Evolutionary conservation across 2,113 vertebrate species (phyloP).

Genomic region (Cygnus atratus): DNA sequence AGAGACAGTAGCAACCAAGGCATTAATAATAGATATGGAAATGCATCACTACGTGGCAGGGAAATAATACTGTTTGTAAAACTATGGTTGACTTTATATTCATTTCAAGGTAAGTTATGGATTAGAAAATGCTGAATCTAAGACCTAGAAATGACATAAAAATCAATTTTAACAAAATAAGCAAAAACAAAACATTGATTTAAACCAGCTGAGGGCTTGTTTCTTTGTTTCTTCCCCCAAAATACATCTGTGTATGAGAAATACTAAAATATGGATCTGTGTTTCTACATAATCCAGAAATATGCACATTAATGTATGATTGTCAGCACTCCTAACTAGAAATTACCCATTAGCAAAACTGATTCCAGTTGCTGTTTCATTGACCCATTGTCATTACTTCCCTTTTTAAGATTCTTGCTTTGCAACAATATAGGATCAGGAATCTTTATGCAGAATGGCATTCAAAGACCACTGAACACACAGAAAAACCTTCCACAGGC

Average conservation of each 20-base stretch:
- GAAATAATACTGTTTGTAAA: not conserved
- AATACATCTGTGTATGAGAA: not conserved
- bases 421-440: not conserved
- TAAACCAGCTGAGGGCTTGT: not conserved
- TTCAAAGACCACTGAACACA: not conserved
- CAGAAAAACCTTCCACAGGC: not conserved
- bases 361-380: not conserved
- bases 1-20: not conserved
- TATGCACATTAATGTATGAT: not conserved
- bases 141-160: not conserved
- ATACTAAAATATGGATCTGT: not conserved
- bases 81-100: not conserved
- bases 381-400: not conserved
- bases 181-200: not conserved
- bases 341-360: not conserved
- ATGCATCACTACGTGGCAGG: not conserved
- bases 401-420: not conserved
- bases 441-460: not conserved
- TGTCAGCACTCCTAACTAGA: not conserved
- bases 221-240: not conserved
- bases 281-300: slow-evolving; percentile 13
- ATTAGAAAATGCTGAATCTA: not conserved
- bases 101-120: not conserved
- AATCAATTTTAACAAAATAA: slow-evolving; percentile 1
- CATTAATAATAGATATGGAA: slow-evolving; percentile 43